phyloP scores from a whole-genome alignment of 2,113 vertebrate genomes.

The Callopanchax toddi region DNA sequence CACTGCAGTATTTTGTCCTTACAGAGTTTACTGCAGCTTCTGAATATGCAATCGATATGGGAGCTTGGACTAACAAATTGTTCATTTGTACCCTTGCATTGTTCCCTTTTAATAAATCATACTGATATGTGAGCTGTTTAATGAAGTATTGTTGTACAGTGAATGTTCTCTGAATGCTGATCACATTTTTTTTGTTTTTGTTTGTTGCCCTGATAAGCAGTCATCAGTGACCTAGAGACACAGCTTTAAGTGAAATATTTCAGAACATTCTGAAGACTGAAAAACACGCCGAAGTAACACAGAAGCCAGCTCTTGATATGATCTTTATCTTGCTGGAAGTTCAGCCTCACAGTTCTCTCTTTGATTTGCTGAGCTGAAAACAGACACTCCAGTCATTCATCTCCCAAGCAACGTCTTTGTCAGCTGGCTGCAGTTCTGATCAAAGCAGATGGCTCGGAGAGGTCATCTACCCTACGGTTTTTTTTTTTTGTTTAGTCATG shows the following conservation, averaged over 20 bases:
- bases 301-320: neutral
- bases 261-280: neutral
- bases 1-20: constrained; percentile 11
- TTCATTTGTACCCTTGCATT: neutral
- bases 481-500: constrained; percentile 4
- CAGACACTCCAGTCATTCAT: neutral
- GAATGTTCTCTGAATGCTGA: constrained; percentile 20
- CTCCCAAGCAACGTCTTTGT: constrained; percentile 26
- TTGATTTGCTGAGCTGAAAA: constrained; percentile 2
- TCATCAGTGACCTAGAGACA: neutral
- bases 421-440: constrained; percentile 19
- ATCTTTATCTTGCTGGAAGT: constrained; percentile 10
- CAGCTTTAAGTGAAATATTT: constrained; percentile 6
- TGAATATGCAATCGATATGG: neutral
- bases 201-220: neutral
- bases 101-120: constrained; percentile 3
- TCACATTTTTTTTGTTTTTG: neutral
- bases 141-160: constrained; percentile 1
- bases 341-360: constrained; percentile 10
- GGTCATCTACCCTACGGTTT: constrained; percentile 18
- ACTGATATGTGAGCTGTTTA: neutral
- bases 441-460: constrained; percentile 28
- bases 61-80: neutral
- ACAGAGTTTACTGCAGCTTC: constrained; percentile 19
- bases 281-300: constrained; percentile 3